Evolutionary conservation across 2,113 vertebrate species (phyloP).

Genomic region (Pycnonotus jocosus): DNA sequence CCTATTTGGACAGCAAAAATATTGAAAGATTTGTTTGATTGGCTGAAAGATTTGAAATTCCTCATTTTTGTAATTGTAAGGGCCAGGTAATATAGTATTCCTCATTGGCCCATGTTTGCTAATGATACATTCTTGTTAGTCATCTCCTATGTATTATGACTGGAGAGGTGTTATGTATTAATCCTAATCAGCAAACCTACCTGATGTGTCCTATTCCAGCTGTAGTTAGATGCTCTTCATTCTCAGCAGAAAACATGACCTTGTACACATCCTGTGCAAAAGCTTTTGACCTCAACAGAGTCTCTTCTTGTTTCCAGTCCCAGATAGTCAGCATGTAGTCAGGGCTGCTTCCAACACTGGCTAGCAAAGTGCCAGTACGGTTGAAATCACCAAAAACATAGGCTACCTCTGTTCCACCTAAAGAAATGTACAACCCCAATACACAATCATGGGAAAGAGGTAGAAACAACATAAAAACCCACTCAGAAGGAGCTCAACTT

Average conservation of each 20-base stretch:
- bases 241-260: conserved; percentile 86
- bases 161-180: neutral
- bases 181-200: conserved; percentile 61
- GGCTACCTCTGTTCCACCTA: conserved; percentile 81
- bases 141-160: neutral
- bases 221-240: conserved; percentile 83
- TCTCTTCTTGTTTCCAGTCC: conserved; percentile 88
- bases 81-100: neutral
- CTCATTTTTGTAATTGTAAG: neutral
- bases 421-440: neutral
- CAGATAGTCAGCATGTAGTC: conserved; percentile 90
- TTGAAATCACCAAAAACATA: conserved; percentile 87
- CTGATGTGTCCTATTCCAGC: conserved; percentile 88
- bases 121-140: neutral
- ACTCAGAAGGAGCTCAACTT: neutral
- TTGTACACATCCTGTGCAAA: conserved; percentile 88
- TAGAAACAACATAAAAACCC: neutral
- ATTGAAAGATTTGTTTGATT: neutral
- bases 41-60: neutral
- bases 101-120: neutral
- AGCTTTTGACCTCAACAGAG: conserved; percentile 82
- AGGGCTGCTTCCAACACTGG: conserved; percentile 81
- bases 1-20: neutral
- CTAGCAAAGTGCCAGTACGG: conserved; percentile 78
- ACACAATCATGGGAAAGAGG: neutral